Base-by-base conservation (phyloP, 2,113 vertebrate genomes). In the Taurulus bubalis region DNA sequence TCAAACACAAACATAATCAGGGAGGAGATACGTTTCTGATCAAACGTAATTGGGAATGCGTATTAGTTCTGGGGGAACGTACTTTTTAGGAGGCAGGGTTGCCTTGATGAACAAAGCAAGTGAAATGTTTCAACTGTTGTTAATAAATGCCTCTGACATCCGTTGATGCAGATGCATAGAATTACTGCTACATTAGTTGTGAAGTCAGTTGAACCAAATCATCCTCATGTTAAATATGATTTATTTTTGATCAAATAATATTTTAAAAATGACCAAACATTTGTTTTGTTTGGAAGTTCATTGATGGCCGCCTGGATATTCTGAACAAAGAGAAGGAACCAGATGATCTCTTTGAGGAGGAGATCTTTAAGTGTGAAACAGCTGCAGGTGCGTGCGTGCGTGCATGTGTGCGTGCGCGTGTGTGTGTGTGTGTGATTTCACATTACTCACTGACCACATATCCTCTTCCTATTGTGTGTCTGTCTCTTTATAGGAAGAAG, bases 311-410 rank as follows among this genome's bases (percentile, higher is more conserved):
- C 0, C 58, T 98, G 85, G 95, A 97, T 86, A 94, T 94, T 87
- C 92, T 97, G n/a, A 97, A 96, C 70, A 72, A 83, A 3, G 96
- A 94, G 2, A 92, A 90, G 24, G 95, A 95, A 45, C 96, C 95
- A 74, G 95, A 95, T 1, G 97, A 98, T 34, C 86, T 95, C n/a
- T 98, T 97, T 60, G 97, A 98, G 80, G 95, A 97, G 58, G 96
- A 97, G 73, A 95, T 97, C 45, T 86, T 91, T 3, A 90, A 92
- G 75, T 94, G 92, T 38, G 92, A 91, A 32, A 65, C 82, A 6
- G 89, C 93, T 60, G 92, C 94, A 85, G 95, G 96, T 97, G 76
- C 89, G 3, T 62, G 9, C 75, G 2, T 60, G 8, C 58, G 24
- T 62, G 4, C 2, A 20, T 32, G 36, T 62, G 24, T 74, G 26